A percentile compares a stretch with the other conserved stretches of the same genome.
These are phyloP conservation scores for Temnothorax curvispinosus DNA, from an alignment of 1,140 invertebrate genomes.

Conservation along the genomic window DNA sequence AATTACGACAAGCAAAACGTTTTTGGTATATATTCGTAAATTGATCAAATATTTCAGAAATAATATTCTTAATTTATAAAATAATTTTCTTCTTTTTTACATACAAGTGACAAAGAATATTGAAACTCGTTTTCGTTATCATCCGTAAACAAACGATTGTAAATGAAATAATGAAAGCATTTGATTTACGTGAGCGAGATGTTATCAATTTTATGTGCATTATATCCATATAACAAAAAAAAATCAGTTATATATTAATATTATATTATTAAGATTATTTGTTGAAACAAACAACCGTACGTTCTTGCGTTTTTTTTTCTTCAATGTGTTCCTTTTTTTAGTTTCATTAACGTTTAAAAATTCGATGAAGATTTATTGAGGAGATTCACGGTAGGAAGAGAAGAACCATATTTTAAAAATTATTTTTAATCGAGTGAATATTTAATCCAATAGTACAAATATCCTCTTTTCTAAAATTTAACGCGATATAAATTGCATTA, in stretches of 20 bases:
- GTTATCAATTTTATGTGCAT: not conserved
- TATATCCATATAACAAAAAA: not conserved
- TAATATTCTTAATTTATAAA: not conserved
- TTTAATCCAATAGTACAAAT: not conserved
- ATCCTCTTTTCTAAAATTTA: not conserved
- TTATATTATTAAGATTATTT: not conserved
- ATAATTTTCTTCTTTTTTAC: not conserved
- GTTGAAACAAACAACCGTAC: not conserved
- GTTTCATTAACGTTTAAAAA: not conserved
- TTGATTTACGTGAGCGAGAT: not conserved
- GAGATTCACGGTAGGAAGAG: not conserved
- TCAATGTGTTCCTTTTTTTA: not conserved
- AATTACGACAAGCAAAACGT: not conserved
- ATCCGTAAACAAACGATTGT: not conserved
- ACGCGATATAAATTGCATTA: not conserved
- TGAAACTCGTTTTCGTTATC: not conserved
- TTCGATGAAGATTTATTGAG: not conserved
- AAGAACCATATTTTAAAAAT: not conserved
- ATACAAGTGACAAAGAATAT: not conserved
- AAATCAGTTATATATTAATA: constrained; percentile 3
- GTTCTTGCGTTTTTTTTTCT: not conserved
- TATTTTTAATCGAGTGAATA: not conserved
- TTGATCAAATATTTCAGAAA: not conserved
- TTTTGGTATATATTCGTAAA: not conserved
- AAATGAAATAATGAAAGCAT: not conserved